Percentiles rank a stretch among this genome's conserved stretches.
Evolutionary conservation across 2,888 invertebrate genomes (phyloP).

Genomic region (Amblyteles armatorius): DNA sequence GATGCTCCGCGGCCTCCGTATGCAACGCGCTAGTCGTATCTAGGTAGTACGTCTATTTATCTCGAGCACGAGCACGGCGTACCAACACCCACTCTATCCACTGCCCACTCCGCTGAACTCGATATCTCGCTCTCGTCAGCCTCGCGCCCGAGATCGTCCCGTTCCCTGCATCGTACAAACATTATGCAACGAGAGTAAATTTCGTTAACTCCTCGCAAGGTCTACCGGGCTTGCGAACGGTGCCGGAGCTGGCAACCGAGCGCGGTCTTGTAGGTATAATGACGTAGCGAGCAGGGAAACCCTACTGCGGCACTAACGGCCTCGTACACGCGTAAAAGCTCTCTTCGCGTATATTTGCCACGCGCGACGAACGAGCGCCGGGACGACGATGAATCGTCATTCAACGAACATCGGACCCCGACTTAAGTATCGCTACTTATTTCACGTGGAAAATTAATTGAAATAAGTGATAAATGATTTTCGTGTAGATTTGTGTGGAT

Average conservation of each 20-base stretch:
- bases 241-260: slow-evolving; percentile 39
- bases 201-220: slow-evolving; percentile 68
- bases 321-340: slow-evolving; percentile 51
- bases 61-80: slow-evolving; percentile 35
- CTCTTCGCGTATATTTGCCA: slow-evolving; percentile 55
- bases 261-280: slow-evolving; percentile 54
- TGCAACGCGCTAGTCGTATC: not conserved
- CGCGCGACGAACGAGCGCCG: slow-evolving; percentile 48
- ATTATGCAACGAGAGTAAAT: slow-evolving; percentile 68
- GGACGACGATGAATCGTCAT: slow-evolving; percentile 25
- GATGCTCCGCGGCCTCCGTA: not conserved
- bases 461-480: too few species aligned
- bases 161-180: slow-evolving; percentile 17
- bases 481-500: too few species aligned
- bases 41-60: slow-evolving; percentile 39
- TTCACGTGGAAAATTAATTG: not conserved
- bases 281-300: slow-evolving; percentile 60
- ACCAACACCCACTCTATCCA: slow-evolving; percentile 57
- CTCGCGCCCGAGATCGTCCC: not conserved
- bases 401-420: slow-evolving; percentile 13
- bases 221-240: slow-evolving; percentile 47
- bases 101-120: slow-evolving; percentile 60
- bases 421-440: slow-evolving; percentile 25
- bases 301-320: slow-evolving; percentile 55
- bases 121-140: slow-evolving; percentile 58